Percentiles rank a stretch among this genome's conserved stretches.
Evolutionary conservation across 2,113 vertebrate genomes (phyloP).

Genomic region (Ursus arctos): DNA sequence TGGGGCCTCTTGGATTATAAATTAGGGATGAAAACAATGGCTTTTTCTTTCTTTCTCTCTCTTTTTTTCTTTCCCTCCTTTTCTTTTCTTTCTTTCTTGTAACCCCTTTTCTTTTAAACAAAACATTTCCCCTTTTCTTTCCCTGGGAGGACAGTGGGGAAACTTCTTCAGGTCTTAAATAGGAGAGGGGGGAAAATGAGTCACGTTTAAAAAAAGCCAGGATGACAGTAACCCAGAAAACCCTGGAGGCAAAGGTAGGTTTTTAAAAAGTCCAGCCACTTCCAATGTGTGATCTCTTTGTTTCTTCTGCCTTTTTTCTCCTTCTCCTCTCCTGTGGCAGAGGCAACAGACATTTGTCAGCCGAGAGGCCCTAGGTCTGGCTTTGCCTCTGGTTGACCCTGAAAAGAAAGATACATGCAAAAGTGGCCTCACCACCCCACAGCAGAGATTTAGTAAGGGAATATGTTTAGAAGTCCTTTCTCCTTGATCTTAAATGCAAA

Average conservation of each 20-base stretch:
- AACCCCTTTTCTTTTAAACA: conserved; percentile 74
- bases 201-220: conserved; percentile 72
- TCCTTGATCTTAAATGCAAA: conserved; percentile 52
- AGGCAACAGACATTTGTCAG: conserved; percentile 57
- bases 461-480: background rate
- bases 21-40: conserved; percentile 85
- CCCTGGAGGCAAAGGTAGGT: conserved; percentile 81
- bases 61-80: background rate
- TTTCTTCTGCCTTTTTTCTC: conserved; percentile 18
- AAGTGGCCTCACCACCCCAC: background rate
- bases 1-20: conserved; percentile 81
- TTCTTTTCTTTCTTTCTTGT: conserved; percentile 36
- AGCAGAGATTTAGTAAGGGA: conserved; percentile 22
- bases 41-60: conserved; percentile 56
- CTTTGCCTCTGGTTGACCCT: conserved; percentile 75
- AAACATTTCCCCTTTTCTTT: conserved; percentile 71
- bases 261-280: conserved; percentile 68
- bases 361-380: conserved; percentile 4
- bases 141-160: conserved; percentile 62
- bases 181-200: conserved; percentile 56
- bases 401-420: conserved; percentile 16
- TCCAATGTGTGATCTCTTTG: conserved; percentile 68
- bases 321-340: conserved; percentile 13
- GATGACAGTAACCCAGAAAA: conserved; percentile 77
- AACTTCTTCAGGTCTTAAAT: conserved; percentile 78